Evolutionary conservation across 2,113 vertebrate genomes (phyloP).

Genomic region (Pollimyrus isidori): DNA sequence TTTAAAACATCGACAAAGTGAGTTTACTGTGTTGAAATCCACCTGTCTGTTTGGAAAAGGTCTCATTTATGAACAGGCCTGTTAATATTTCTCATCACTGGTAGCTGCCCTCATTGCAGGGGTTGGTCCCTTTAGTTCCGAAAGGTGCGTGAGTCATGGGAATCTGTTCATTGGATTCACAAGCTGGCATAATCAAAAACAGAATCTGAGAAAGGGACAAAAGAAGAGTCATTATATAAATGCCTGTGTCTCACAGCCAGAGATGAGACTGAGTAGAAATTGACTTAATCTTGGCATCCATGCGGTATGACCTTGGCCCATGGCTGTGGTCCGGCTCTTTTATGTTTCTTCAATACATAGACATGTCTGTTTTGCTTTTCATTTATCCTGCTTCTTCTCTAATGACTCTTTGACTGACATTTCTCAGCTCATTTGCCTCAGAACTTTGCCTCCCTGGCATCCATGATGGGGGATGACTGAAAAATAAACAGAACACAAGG

Average conservation of each 20-base stretch:
- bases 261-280: not conserved
- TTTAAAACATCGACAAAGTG: not conserved
- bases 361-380: not conserved
- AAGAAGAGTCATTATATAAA: not conserved
- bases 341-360: not conserved
- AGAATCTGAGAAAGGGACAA: not conserved
- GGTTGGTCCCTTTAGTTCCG: not conserved
- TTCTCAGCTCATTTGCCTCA: not conserved
- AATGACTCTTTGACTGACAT: not conserved
- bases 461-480: not conserved
- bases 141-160: not conserved
- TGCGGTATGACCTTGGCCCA: not conserved
- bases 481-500: not conserved
- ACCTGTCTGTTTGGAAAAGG: not conserved
- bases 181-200: not conserved
- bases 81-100: not conserved
- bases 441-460: not conserved
- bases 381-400: not conserved
- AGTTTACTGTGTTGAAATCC: not conserved
- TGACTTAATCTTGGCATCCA: not conserved
- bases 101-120: not conserved
- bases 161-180: not conserved
- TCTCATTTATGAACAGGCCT: not conserved
- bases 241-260: not conserved
- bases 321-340: not conserved